These are phyloP conservation scores for Damaliscus lunatus DNA, from an alignment of 2,113 vertebrate species.

Conservation along the genomic window DNA sequence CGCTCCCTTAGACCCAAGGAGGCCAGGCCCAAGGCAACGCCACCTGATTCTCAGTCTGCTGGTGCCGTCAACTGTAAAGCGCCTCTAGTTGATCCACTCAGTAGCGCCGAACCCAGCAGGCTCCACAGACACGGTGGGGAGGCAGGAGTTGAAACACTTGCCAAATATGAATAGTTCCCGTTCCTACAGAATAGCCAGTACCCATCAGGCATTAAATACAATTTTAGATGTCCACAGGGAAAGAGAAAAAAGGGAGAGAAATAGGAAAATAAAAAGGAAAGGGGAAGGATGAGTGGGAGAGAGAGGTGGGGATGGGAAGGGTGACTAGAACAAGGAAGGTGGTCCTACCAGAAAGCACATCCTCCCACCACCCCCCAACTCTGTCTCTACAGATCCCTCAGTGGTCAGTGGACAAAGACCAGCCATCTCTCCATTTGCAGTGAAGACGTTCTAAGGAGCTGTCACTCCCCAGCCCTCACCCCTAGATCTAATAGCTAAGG, in stretches of 20 bases:
- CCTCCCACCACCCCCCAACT: neutral
- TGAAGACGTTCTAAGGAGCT: neutral
- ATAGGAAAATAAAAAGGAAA: neutral
- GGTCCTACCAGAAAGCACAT: neutral
- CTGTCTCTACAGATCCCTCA: constrained; percentile 39
- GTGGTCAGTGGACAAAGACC: neutral
- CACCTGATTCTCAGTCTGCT: constrained; percentile 49
- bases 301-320: neutral
- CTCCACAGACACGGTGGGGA: neutral
- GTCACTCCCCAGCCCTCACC: neutral
- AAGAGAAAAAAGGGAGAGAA: neutral
- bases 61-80: constrained; percentile 40
- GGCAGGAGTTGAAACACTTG: constrained; percentile 58
- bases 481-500: neutral
- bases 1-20: neutral
- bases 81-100: neutral
- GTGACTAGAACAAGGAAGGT: neutral
- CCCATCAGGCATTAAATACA: constrained; percentile 67
- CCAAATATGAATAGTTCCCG: constrained; percentile 75
- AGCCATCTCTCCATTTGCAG: neutral
- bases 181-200: constrained; percentile 74
- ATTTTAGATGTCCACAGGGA: constrained; percentile 73
- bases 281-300: neutral
- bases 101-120: constrained; percentile 48
- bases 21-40: constrained; percentile 30